Evolutionary conservation across 2,888 invertebrate species (phyloP), one percentile per base, ranked within the genome.

Genomic region (Agelastica alni): DNA sequence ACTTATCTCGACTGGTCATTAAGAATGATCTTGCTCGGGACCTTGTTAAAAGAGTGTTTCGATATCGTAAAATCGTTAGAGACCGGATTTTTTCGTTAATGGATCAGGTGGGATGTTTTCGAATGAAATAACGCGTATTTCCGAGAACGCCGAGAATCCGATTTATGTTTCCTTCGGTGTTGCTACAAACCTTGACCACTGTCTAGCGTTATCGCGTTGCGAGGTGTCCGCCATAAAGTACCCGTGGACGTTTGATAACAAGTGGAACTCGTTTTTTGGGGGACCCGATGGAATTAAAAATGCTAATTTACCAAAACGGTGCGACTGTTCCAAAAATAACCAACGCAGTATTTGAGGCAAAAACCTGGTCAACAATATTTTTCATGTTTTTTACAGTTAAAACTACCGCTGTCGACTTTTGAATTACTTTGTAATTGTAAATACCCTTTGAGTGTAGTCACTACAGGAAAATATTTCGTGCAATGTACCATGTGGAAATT

Each of bases 21-120:
- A 75, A 75, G 68, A 65, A 71, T 64, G 70, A 72, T 71, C 72
- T 73, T 66, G 70, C 68, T 68, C 61, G 64, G 67, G 63, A 65
- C 67, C 70, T 70, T 71, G 73, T 74, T 72, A 70, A 49, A 49
- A 64, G 67, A 51, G 65, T 67, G 71, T 67, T 65, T 60, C 61
- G 70, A 69, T 72, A 71, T 63, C 66, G 67, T 65, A 67, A 67
- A 65, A 66, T 65, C 67, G 66, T 68, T 69, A 62, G 66, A 62
- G 61, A 61, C 66, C 63, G 66, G 64, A 67, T 69, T 70, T n/a
- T 71, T 71, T 70, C 64, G 65, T 71, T 73, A 74, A 74, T 72
- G 74, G 72, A 69, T 68, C 68, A 63, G 65, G 66, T 67, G 67
- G 59, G 60, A 59, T 59, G 64, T 58, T 65, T 67, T 71, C 69